These are phyloP conservation scores for Argyra leucocephala DNA, from an alignment of 2,888 invertebrate genomes.

Conservation along the genomic window DNA sequence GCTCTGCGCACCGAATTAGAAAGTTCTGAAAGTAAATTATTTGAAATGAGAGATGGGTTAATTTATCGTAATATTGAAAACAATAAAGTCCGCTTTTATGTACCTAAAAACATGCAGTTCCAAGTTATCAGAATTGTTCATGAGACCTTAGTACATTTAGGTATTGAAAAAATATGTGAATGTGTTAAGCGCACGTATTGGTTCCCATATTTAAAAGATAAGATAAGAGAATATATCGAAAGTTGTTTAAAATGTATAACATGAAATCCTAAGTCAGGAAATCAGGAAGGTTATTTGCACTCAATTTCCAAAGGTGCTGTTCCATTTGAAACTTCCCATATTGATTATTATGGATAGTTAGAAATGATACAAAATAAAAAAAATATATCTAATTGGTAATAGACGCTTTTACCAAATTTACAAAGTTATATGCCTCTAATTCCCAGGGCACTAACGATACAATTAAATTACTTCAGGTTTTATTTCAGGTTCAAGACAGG, in stretches of 20 bases:
- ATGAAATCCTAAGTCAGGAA: not conserved
- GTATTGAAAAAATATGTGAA: slow-evolving; percentile 16
- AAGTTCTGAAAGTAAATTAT: slow-evolving; percentile 14
- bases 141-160: slow-evolving; percentile 17
- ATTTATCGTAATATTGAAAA: slow-evolving; percentile 16
- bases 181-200: slow-evolving; percentile 16
- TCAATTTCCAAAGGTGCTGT: slow-evolving; percentile 2
- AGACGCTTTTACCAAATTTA: slow-evolving; percentile 12
- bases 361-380: not conserved
- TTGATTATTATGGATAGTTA: slow-evolving; percentile 8
- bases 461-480: slow-evolving; percentile 9
- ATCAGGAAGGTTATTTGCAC: not conserved
- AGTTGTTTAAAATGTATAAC: slow-evolving; percentile 10
- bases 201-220: slow-evolving; percentile 9
- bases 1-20: slow-evolving; percentile 15
- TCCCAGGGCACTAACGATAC: not conserved
- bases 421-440: slow-evolving; percentile 10
- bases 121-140: slow-evolving; percentile 17
- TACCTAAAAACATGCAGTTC: slow-evolving; percentile 17
- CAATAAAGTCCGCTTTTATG: slow-evolving; percentile 13
- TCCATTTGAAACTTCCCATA: slow-evolving; percentile 2
- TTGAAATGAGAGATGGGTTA: slow-evolving; percentile 19
- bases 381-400: slow-evolving; percentile 10
- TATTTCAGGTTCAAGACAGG: no score
- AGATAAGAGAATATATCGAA: slow-evolving; percentile 11